phyloP scores from a whole-genome alignment of 2,888 invertebrate genomes.

The Cheilosia scutellata region DNA sequence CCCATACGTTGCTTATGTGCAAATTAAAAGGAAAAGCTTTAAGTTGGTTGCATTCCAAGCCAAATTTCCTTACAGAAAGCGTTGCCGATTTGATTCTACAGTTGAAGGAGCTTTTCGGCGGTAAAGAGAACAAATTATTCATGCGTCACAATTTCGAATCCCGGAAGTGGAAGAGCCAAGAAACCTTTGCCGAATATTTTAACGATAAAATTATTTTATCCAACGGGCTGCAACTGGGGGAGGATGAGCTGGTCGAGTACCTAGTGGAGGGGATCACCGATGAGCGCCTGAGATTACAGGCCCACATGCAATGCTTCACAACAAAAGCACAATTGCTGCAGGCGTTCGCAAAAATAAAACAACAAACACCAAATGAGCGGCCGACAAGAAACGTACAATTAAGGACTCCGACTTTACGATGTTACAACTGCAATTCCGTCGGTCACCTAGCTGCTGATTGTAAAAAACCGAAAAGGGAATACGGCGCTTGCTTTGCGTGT shows the following conservation, averaged over 20 bases:
- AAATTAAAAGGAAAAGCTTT: not conserved
- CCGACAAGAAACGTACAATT: not conserved
- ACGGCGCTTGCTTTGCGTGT: conserved; percentile 23
- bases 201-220: conserved; percentile 20
- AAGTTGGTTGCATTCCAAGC: not conserved
- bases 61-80: not conserved
- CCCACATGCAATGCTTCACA: conserved; percentile 14
- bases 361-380: conserved; percentile 3
- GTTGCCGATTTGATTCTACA: not conserved
- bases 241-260: conserved; percentile 23
- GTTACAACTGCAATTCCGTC: conserved; percentile 5
- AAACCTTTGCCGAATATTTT: conserved; percentile 17
- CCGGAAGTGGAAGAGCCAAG: conserved; percentile 10
- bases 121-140: not conserved
- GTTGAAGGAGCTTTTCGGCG: not conserved
- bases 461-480: conserved; percentile 21
- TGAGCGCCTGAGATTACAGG: not conserved
- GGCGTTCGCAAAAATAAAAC: conserved; percentile 45
- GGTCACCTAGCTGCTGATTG: conserved; percentile 9
- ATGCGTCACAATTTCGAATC: conserved; percentile 1
- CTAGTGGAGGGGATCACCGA: conserved; percentile 17
- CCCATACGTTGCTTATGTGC: not conserved
- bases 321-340: conserved; percentile 40
- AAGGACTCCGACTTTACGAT: not conserved
- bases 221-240: conserved; percentile 1